These are phyloP conservation scores for Zaprionus ornatus DNA, from an alignment of 1,140 invertebrate genomes.

Conservation along the genomic window DNA sequence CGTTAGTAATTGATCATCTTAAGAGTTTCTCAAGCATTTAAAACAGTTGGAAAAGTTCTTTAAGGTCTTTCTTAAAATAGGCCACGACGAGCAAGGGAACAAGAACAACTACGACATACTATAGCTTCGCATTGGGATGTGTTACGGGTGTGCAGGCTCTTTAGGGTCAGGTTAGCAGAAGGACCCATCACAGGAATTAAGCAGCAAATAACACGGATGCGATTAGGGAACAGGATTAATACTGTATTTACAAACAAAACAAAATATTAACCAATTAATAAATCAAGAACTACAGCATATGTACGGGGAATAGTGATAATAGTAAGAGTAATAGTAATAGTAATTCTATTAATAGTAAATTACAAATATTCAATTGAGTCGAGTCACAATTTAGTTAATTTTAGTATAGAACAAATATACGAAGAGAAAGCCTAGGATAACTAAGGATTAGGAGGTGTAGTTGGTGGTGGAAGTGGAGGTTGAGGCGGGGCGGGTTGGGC, in stretches of 20 bases:
- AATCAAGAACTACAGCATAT: conserved; percentile 24
- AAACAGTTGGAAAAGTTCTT: not conserved
- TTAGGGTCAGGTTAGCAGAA: not conserved
- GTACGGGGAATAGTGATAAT: conserved; percentile 26
- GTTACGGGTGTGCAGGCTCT: not conserved
- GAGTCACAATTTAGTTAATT: conserved; percentile 30
- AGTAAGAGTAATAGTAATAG: conserved; percentile 29
- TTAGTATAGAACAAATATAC: conserved; percentile 21
- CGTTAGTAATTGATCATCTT: conserved; percentile 40
- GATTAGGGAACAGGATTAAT: conserved; percentile 48
- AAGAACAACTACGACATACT: not conserved
- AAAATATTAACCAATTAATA: conserved; percentile 18
- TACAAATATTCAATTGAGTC: conserved; percentile 37
- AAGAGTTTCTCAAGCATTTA: not conserved
- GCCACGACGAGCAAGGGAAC: not conserved
- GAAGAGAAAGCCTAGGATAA: conserved; percentile 35
- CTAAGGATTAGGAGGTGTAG: conserved; percentile 66
- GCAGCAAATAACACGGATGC: conserved; percentile 67
- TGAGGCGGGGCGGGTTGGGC: conserved; percentile 47
- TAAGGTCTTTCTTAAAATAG: not conserved
- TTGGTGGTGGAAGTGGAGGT: conserved; percentile 45
- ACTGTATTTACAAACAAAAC: conserved; percentile 62
- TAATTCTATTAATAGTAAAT: conserved; percentile 12
- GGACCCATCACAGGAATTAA: conserved; percentile 37
- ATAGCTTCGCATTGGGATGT: not conserved